phyloP scores from a whole-genome alignment of 2,888 invertebrate genomes.

The Mesorhabditis belari region DNA sequence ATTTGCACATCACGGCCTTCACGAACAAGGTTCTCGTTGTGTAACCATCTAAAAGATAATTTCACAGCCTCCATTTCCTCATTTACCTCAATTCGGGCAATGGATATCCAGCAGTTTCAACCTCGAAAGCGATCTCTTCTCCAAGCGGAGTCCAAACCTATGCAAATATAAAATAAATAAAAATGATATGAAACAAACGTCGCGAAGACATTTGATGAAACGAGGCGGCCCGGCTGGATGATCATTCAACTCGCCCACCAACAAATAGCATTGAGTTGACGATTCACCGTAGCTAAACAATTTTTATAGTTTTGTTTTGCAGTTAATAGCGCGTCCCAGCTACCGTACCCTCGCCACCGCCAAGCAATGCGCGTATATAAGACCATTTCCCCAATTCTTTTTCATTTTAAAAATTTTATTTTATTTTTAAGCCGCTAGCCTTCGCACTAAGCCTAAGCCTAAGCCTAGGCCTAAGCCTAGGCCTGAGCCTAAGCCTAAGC shows the following conservation, averaged over 20 bases:
- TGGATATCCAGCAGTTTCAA: conserved; percentile 44
- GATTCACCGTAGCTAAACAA: conserved; percentile 36
- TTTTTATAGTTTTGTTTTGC: too few species aligned
- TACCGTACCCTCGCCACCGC: too few species aligned
- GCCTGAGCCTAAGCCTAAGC: too few species aligned
- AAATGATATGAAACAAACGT: too few species aligned
- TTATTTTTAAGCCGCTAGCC: too few species aligned
- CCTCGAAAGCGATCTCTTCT: conserved; percentile 31
- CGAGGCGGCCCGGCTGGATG: conserved; percentile 41
- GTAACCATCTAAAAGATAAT: conserved; percentile 1
- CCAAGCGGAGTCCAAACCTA: conserved; percentile 41
- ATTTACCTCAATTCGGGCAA: conserved; percentile 45
- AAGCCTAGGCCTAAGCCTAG: too few species aligned
- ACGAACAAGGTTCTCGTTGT: background rate
- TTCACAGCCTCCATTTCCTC: conserved; percentile 37
- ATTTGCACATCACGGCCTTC: conserved; percentile 15
- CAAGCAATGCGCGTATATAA: too few species aligned
- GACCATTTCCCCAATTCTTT: too few species aligned
- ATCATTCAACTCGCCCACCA: conserved; percentile 35
- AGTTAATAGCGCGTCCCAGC: too few species aligned
- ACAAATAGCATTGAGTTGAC: conserved; percentile 35
- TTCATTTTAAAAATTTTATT: too few species aligned
- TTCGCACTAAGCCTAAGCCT: too few species aligned
- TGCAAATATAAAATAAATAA: too few species aligned
- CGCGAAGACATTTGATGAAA: conserved; percentile 44